phyloP scores from a whole-genome alignment of 2,888 invertebrate genomes.

The Artemia sp. region DNA sequence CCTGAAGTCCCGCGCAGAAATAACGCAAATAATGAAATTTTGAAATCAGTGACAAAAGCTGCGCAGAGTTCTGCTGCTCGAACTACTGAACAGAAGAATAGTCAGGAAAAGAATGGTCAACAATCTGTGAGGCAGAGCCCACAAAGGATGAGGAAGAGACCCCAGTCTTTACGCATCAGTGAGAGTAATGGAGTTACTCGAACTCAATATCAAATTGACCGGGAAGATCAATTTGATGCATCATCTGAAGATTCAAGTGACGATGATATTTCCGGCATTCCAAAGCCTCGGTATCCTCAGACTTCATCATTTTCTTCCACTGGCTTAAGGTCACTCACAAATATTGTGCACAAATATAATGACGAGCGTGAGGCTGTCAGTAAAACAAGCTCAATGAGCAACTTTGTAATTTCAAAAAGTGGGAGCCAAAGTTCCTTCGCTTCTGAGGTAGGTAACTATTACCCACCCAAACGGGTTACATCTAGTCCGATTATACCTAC shows the following conservation, averaged over 20 bases:
- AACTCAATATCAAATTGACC: not conserved
- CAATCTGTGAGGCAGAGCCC: not conserved
- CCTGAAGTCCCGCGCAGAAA: not conserved
- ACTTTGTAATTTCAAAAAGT: not conserved
- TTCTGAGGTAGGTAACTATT: not conserved
- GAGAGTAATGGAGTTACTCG: slow-evolving; percentile 12
- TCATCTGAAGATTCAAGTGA: slow-evolving; percentile 7
- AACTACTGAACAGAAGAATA: not conserved
- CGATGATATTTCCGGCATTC: not conserved
- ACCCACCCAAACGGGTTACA: not conserved
- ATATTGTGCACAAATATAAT: slow-evolving; percentile 9
- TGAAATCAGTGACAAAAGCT: not conserved
- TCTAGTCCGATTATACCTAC: not conserved
- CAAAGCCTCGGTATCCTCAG: not conserved
- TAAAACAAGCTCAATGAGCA: not conserved
- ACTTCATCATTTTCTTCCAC: not conserved
- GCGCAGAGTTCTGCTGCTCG: not conserved
- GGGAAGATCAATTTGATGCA: slow-evolving; percentile 6
- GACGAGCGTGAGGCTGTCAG: not conserved
- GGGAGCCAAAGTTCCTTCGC: slow-evolving; percentile 10
- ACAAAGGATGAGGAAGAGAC: not conserved
- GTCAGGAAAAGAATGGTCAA: not conserved
- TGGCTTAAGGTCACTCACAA: slow-evolving; percentile 3
- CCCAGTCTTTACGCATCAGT: slow-evolving; percentile 4
- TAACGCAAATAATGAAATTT: not conserved